Percentiles rank a stretch among this genome's conserved stretches.
Conservation (phyloP, 2,113 vertebrate species). For the Hemichromis elongatus region DNA sequence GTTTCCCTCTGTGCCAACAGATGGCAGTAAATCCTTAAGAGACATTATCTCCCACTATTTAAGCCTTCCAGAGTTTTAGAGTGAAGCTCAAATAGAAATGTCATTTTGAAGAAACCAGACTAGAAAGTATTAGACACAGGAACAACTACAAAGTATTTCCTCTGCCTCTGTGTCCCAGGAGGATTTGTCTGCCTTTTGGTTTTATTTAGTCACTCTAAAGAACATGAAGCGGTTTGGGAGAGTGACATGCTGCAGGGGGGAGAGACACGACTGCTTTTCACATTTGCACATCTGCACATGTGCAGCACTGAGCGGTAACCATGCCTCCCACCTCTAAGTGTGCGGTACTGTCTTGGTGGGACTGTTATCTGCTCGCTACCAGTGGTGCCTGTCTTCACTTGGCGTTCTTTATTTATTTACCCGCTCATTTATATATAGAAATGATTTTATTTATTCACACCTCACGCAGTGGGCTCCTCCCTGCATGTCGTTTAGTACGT, state of each 20-base stretch:
- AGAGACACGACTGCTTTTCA: not conserved
- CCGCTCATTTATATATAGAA: not conserved
- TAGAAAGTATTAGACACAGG: slow-evolving; percentile 52
- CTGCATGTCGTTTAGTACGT: not conserved
- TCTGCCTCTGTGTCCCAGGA: slow-evolving; percentile 20
- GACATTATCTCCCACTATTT: not conserved
- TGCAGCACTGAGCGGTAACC: slow-evolving; percentile 24
- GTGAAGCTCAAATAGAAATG: slow-evolving; percentile 37
- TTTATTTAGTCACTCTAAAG: slow-evolving; percentile 62
- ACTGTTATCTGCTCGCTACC: slow-evolving; percentile 28
- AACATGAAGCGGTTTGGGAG: slow-evolving; percentile 55
- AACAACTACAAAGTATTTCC: slow-evolving; percentile 48
- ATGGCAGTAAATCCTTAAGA: slow-evolving; percentile 68
- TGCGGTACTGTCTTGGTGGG: slow-evolving; percentile 16
- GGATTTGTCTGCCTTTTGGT: slow-evolving; percentile 54
- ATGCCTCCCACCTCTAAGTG: not conserved
- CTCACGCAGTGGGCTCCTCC: slow-evolving; percentile 28
- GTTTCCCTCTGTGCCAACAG: slow-evolving; percentile 57
- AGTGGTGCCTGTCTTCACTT: not conserved
- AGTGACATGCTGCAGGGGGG: slow-evolving; percentile 28
- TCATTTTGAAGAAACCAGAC: slow-evolving; percentile 47
- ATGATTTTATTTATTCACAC: not conserved
- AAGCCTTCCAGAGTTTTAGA: not conserved
- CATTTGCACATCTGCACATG: not conserved
- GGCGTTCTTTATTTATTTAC: not conserved